phyloP scores from a whole-genome alignment of 2,113 vertebrate species.

The Ophiodon elongatus region DNA sequence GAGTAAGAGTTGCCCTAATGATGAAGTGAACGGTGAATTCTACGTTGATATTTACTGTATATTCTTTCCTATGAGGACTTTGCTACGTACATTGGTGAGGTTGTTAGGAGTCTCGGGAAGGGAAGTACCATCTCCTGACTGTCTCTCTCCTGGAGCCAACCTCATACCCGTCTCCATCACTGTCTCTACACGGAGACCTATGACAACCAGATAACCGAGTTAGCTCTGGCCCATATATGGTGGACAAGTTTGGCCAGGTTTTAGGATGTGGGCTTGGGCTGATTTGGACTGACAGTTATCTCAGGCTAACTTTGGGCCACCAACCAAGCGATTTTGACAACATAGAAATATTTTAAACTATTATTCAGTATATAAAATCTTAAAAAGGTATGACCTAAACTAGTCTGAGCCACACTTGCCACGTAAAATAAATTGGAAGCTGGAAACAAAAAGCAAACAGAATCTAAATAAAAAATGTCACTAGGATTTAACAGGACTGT shows the following conservation, averaged over 20 bases:
- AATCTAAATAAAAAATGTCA: neutral
- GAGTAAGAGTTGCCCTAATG: conserved; percentile 31
- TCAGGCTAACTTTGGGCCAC: neutral
- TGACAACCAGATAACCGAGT: conserved; percentile 14
- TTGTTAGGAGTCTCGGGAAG: conserved; percentile 96
- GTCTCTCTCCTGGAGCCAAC: conserved; percentile 93
- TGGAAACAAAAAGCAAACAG: neutral
- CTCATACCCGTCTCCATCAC: conserved; percentile 87
- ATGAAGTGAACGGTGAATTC: neutral
- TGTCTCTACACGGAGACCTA: conserved; percentile 85
- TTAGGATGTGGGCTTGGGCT: neutral
- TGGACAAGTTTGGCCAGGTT: neutral
- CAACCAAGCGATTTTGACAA: neutral
- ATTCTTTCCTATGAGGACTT: neutral
- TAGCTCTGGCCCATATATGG: neutral
- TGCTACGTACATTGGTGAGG: conserved; percentile 84
- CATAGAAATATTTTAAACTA: conserved; percentile 4
- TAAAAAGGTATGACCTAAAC: neutral
- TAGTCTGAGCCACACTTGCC: conserved; percentile 11
- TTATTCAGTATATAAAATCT: neutral
- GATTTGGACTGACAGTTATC: neutral
- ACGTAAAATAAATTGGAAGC: neutral
- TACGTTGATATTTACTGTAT: neutral
- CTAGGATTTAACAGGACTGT: neutral
- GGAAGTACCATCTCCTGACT: conserved; percentile 95